These are phyloP conservation scores for Papilio xuthus DNA, from an alignment of 1,140 invertebrate genomes.

Conservation along the genomic window DNA sequence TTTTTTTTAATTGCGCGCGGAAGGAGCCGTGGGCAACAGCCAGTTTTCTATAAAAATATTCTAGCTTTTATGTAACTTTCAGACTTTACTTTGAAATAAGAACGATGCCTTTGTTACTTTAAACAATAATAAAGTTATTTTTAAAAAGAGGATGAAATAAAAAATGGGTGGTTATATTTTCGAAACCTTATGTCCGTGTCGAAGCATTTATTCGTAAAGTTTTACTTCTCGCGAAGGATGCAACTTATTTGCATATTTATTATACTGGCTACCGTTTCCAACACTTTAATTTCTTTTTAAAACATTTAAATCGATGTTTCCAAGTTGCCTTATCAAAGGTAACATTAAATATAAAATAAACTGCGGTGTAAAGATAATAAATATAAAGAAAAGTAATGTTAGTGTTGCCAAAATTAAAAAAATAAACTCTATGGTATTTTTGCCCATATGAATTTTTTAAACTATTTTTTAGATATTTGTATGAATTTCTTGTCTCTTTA, in stretches of 20 bases:
- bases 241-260: neutral
- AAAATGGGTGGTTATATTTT: neutral
- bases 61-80: too few relatives aligned
- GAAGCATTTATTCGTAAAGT: neutral
- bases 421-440: too few relatives aligned
- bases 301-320: neutral
- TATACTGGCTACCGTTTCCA: neutral
- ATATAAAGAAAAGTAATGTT: neutral
- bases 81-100: too few relatives aligned
- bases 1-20: too few relatives aligned
- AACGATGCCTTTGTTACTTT: too few relatives aligned
- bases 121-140: too few relatives aligned
- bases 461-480: too few relatives aligned
- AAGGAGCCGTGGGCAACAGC: too few relatives aligned
- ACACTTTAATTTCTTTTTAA: conserved; percentile 7
- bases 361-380: neutral
- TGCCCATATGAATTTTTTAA: too few relatives aligned
- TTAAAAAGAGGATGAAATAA: neutral
- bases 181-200: neutral
- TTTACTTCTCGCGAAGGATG: neutral
- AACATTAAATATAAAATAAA: conserved; percentile 4
- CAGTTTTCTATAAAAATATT: too few relatives aligned
- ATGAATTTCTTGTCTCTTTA: neutral
- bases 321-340: neutral
- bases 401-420: neutral